phyloP scores from a whole-genome alignment of 2,113 vertebrate genomes.

The Lampris incognitus region DNA sequence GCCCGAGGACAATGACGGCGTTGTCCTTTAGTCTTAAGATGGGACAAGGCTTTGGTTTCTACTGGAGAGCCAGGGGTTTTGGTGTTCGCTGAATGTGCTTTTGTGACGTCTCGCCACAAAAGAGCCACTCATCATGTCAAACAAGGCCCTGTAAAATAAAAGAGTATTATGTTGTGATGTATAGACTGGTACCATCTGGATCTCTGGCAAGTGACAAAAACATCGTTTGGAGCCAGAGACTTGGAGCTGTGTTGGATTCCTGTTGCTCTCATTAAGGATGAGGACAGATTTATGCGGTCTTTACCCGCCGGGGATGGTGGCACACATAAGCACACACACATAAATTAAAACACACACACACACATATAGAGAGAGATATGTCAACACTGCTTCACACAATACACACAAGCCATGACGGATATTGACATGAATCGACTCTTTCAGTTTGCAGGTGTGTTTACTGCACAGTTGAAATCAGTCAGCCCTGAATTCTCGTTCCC shows the following conservation, averaged over 20 bases:
- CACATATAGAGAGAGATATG: conserved; percentile 13
- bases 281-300: conserved; percentile 53
- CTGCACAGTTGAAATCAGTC: conserved; percentile 47
- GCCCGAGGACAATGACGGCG: conserved; percentile 65
- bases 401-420: conserved; percentile 19
- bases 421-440: conserved; percentile 47
- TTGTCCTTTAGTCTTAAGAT: conserved; percentile 51
- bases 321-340: conserved; percentile 43
- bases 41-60: conserved; percentile 61
- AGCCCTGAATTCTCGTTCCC: conserved; percentile 44
- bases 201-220: conserved; percentile 67
- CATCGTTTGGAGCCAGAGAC: conserved; percentile 57
- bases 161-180: conserved; percentile 71
- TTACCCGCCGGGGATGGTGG: conserved; percentile 46
- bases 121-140: conserved; percentile 72
- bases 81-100: conserved; percentile 73
- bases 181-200: conserved; percentile 73
- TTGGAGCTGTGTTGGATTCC: conserved; percentile 59
- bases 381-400: no score
- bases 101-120: conserved; percentile 73
- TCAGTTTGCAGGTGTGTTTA: conserved; percentile 52
- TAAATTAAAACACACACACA: conserved; percentile 11
- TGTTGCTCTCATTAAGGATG: conserved; percentile 49
- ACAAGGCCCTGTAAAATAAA: conserved; percentile 69
- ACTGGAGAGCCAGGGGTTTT: conserved; percentile 58